These are phyloP conservation scores for Thinocorus orbignyianus DNA, from an alignment of 2,113 vertebrate species.

Conservation along the genomic window DNA sequence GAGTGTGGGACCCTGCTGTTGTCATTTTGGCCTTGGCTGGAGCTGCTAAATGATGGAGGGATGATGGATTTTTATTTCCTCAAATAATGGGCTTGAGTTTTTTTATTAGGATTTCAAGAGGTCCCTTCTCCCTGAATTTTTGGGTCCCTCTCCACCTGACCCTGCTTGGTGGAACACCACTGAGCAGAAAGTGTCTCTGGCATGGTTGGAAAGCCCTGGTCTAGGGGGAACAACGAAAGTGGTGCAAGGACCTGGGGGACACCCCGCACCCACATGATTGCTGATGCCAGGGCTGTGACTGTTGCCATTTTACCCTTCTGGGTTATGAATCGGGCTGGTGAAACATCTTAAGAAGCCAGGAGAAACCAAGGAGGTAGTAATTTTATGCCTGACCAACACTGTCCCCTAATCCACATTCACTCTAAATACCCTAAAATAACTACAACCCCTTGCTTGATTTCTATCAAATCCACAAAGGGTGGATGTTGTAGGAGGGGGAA, in stretches of 20 bases:
- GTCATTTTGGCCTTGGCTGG: background rate
- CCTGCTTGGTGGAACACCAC: background rate
- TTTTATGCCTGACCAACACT: background rate
- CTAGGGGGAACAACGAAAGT: background rate
- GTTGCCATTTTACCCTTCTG: background rate
- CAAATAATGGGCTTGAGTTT: rapidly evolving
- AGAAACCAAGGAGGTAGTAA: background rate
- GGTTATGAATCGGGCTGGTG: background rate
- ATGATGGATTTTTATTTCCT: background rate
- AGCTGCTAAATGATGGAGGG: background rate
- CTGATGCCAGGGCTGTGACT: background rate
- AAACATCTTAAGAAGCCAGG: background rate
- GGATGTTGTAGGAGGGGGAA: rapidly evolving
- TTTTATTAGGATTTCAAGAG: background rate
- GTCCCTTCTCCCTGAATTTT: background rate
- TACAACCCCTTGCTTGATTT: background rate
- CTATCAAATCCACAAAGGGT: background rate
- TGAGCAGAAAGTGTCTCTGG: background rate
- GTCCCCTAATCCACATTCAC: background rate
- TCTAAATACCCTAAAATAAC: background rate
- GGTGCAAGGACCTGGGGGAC: too few species aligned
- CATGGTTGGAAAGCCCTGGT: background rate
- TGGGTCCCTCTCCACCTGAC: background rate
- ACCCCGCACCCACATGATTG: rapidly evolving
- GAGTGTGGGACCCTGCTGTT: background rate